phyloP scores from a whole-genome alignment of 2,888 invertebrate species.

The Busseola fusca region DNA sequence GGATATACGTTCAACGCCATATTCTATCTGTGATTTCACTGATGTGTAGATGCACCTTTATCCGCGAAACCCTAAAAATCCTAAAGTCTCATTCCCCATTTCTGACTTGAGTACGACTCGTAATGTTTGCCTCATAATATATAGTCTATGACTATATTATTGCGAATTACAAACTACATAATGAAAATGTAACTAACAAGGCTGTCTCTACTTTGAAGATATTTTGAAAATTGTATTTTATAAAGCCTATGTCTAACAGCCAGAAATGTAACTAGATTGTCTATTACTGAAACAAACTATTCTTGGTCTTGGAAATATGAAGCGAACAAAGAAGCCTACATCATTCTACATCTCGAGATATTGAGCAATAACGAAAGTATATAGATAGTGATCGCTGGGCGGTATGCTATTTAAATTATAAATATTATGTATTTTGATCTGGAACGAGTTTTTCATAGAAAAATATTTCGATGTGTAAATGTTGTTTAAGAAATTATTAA shows the following conservation, averaged over 20 bases:
- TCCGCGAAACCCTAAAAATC: conserved; percentile 57
- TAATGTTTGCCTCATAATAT: conserved; percentile 63
- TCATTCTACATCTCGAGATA: conserved; percentile 57
- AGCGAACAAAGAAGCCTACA: conserved; percentile 49
- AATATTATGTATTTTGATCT: conserved; percentile 78
- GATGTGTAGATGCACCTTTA: conserved; percentile 75
- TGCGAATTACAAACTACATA: conserved; percentile 58
- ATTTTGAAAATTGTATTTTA: conserved; percentile 71
- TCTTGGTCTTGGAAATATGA: conserved; percentile 49
- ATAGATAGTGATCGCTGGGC: conserved; percentile 64
- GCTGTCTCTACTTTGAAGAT: conserved; percentile 70
- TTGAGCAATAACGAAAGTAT: conserved; percentile 66
- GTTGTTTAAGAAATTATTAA: conserved; percentile 85
- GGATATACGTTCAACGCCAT: conserved; percentile 70
- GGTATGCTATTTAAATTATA: conserved; percentile 65
- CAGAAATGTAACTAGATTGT: conserved; percentile 64
- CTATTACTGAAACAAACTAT: conserved; percentile 55
- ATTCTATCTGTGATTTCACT: conserved; percentile 83
- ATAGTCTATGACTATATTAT: conserved; percentile 58
- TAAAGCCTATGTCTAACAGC: conserved; percentile 65
- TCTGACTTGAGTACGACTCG: conserved; percentile 63
- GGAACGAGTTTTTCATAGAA: conserved; percentile 83
- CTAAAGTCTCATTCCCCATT: conserved; percentile 55
- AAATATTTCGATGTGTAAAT: conserved; percentile 81
- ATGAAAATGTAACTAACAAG: conserved; percentile 68